phyloP scores from a whole-genome alignment of 2,888 invertebrate species.

The Epirrhoe tristata region DNA sequence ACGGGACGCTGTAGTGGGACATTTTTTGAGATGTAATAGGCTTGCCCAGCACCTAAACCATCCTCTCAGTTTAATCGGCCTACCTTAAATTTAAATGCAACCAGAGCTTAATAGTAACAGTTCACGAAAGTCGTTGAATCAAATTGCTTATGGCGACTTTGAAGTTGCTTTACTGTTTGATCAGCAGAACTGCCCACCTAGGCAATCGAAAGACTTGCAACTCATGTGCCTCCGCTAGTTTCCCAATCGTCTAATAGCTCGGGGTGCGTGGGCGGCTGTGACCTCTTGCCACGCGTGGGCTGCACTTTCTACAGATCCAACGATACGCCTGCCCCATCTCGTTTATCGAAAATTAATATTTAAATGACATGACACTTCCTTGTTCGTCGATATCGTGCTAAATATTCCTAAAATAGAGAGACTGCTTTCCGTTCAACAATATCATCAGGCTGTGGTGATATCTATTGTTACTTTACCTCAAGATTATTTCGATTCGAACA shows the following conservation, averaged over 20 bases:
- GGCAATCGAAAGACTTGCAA: conserved; percentile 24
- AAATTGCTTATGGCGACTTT: background rate
- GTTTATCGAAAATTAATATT: conserved; percentile 47
- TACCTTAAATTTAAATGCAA: too few relatives aligned
- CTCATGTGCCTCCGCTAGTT: conserved; percentile 43
- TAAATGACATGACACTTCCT: conserved; percentile 41
- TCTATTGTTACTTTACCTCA: background rate
- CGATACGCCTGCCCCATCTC: conserved; percentile 58
- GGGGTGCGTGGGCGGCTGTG: conserved; percentile 70
- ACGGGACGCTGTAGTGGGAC: too few relatives aligned
- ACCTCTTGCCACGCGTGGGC: conserved; percentile 79
- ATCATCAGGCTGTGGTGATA: background rate
- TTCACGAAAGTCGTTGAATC: background rate
- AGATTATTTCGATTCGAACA: background rate
- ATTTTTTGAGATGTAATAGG: too few relatives aligned
- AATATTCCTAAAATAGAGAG: conserved; percentile 15
- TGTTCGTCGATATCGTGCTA: conserved; percentile 27
- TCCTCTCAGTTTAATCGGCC: too few relatives aligned
- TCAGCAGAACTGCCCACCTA: conserved; percentile 10
- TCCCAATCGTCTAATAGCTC: conserved; percentile 60
- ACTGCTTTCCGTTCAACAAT: background rate
- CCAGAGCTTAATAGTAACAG: background rate
- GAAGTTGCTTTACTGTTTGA: conserved; percentile 20
- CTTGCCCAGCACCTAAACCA: too few relatives aligned
- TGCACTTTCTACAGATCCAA: conserved; percentile 68